phyloP scores from a whole-genome alignment of 2,113 vertebrate species.

The Falcunculus frontatus region DNA sequence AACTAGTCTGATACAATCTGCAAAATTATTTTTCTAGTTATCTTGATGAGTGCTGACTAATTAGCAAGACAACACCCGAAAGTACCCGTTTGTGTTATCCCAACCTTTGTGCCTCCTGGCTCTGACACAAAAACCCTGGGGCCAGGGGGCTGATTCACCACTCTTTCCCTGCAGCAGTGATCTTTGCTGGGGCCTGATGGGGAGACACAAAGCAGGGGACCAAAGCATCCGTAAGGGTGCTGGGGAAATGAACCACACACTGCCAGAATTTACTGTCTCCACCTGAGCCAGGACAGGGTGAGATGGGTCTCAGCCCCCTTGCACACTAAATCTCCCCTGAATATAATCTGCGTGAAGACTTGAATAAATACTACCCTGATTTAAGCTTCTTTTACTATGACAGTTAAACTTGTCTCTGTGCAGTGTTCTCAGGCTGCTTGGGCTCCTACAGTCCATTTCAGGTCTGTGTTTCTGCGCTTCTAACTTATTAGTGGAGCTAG shows the following conservation, averaged over 20 bases:
- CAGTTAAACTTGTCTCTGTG: background rate
- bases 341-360: background rate
- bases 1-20: background rate
- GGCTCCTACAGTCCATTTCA: background rate
- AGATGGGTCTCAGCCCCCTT: too few species aligned
- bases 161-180: background rate
- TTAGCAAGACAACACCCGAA: background rate
- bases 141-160: background rate
- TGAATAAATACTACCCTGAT: background rate
- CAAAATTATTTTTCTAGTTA: background rate
- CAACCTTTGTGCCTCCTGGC: rapidly evolving
- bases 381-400: background rate
- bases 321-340: background rate
- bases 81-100: background rate
- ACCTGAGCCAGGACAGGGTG: background rate
- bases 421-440: background rate
- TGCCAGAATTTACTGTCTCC: background rate
- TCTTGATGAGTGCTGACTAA: background rate
- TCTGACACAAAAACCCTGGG: background rate
- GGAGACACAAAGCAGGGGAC: background rate
- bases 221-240: background rate
- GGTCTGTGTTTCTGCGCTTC: background rate
- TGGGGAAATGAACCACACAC: background rate
- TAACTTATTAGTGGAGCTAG: background rate
- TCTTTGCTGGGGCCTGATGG: background rate